These are phyloP conservation scores for Pteruthius melanotis DNA, from an alignment of 2,113 vertebrate species.

Conservation along the genomic window DNA sequence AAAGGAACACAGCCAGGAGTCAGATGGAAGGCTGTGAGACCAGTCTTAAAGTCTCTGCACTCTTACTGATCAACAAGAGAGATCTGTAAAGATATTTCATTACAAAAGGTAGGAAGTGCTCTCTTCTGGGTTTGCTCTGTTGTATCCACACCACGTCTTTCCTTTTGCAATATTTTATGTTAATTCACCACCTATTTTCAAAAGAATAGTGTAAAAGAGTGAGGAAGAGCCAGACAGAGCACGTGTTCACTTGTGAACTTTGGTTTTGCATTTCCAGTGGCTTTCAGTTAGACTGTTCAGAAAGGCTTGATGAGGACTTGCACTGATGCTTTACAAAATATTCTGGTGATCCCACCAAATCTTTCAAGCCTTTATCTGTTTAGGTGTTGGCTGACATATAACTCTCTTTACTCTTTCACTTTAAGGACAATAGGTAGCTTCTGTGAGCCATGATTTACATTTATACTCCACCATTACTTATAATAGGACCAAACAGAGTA, in stretches of 20 bases:
- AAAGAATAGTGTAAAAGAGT: background rate
- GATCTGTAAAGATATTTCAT: background rate
- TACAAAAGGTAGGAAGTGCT: background rate
- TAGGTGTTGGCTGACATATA: background rate
- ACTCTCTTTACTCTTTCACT: background rate
- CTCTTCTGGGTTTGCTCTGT: background rate
- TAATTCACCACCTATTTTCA: background rate
- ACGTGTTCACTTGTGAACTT: background rate
- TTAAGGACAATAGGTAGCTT: background rate
- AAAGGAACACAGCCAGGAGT: background rate
- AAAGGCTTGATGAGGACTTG: background rate
- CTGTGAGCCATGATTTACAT: background rate
- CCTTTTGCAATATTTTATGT: background rate
- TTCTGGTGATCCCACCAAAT: background rate
- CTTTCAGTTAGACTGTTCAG: background rate
- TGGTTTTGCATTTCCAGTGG: background rate
- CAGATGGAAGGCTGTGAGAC: background rate
- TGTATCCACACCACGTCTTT: background rate
- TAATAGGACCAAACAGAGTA: background rate
- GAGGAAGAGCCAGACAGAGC: background rate
- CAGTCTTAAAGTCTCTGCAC: background rate
- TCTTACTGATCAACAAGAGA: background rate
- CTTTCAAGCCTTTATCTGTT: background rate
- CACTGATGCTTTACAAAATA: background rate
- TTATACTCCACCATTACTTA: background rate